Evolutionary conservation across 2,113 vertebrate species (phyloP).

Genomic region (Morphnarchus princeps): DNA sequence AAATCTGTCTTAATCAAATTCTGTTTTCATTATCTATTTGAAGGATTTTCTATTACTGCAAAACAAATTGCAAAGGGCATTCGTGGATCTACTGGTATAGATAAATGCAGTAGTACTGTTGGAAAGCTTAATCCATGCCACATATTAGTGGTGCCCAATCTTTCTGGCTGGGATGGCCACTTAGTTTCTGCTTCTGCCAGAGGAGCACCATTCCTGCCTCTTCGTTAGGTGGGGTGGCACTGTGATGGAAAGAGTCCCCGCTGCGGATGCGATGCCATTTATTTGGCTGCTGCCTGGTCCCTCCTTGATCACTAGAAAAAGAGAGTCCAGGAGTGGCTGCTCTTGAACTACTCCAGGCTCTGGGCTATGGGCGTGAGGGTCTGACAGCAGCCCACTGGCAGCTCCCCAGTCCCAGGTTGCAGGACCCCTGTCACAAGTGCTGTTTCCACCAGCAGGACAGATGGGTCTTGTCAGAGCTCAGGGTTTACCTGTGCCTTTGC

Average conservation of each 20-base stretch:
- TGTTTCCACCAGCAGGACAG: not conserved
- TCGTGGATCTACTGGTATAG: not conserved
- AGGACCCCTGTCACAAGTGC: not conserved
- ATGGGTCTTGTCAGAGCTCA: not conserved
- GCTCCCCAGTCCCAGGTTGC: not conserved
- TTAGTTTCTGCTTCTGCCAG: not conserved
- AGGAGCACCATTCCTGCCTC: not conserved
- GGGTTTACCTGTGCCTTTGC: not conserved
- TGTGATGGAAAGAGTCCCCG: not conserved
- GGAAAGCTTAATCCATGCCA: not conserved
- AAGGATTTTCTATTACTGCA: not conserved
- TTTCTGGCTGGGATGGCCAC: not conserved
- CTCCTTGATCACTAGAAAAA: not conserved
- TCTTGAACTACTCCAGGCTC: not conserved
- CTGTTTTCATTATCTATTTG: not conserved
- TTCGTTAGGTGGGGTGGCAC: fast-evolving
- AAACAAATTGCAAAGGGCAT: not conserved
- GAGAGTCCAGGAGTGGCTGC: not conserved
- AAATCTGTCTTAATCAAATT: not conserved
- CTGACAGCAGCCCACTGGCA: not conserved
- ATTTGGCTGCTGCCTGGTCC: not conserved
- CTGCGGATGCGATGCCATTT: fast-evolving
- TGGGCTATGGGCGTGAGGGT: not conserved
- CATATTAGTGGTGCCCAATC: not conserved
- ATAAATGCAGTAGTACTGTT: not conserved